Evolutionary conservation across 2,113 vertebrate species (phyloP).

Genomic region (Beaufortia kweichowensis): DNA sequence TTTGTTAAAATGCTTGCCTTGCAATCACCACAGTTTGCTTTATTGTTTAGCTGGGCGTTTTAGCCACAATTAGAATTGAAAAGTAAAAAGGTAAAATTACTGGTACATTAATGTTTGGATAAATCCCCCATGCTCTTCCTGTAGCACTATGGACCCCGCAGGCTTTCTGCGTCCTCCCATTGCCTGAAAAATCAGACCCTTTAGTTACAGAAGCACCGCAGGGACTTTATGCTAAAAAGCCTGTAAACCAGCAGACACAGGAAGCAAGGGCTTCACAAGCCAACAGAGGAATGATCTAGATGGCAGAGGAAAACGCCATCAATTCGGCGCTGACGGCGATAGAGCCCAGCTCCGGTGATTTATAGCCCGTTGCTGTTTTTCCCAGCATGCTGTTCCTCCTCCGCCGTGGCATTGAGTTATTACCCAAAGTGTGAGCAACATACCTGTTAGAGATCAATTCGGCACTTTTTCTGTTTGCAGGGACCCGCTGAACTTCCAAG

Average conservation of each 20-base stretch:
- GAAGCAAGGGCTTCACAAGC: constrained; percentile 18
- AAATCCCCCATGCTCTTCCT: constrained; percentile 33
- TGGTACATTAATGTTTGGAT: constrained; percentile 12
- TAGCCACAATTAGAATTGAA: no score
- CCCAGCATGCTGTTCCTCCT: constrained; percentile 40
- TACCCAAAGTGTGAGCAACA: constrained; percentile 51
- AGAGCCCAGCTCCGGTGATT: constrained; percentile 29
- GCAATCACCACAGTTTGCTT: no score
- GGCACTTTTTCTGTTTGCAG: constrained; percentile 29
- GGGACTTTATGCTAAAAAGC: constrained; percentile 40
- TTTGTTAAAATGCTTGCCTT: no score
- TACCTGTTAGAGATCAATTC: constrained; percentile 57
- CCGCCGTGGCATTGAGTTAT: constrained; percentile 48
- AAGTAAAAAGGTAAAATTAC: constrained; percentile 4
- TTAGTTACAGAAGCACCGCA: constrained; percentile 34
- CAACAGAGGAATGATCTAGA: constrained; percentile 47
- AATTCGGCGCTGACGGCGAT: constrained; percentile 21
- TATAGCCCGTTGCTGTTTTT: constrained; percentile 45
- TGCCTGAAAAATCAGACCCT: constrained; percentile 39
- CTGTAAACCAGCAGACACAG: constrained; percentile 24
- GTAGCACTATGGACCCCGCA: not conserved
- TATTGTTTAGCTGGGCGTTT: no score
- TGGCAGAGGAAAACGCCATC: constrained; percentile 42
- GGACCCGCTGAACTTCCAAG: constrained; percentile 22
- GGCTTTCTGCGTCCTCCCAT: not conserved